These are phyloP conservation scores for Corticium candelabrum DNA, from an alignment of 37 sponge, comb jelly and placozoan species.

Conservation along the genomic window DNA sequence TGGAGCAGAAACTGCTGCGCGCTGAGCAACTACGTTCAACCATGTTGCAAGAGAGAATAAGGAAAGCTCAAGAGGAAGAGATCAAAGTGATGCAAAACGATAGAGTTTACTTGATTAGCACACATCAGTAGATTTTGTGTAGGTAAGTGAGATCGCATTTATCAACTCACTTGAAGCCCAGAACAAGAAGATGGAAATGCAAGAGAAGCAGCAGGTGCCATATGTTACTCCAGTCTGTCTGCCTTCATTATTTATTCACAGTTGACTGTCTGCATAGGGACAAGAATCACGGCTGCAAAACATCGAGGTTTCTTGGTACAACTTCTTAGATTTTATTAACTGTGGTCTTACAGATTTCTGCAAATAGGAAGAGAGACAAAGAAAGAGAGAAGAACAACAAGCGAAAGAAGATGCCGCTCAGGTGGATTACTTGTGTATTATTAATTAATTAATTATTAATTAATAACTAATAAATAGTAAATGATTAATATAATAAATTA, in stretches of 20 bases:
- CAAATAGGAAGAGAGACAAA: conserved; percentile 61
- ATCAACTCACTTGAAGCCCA: conserved; percentile 90
- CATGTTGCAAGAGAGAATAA: conserved; percentile 50
- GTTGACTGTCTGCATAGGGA: conserved; percentile 15
- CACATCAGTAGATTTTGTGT: not conserved
- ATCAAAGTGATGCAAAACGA: conserved; percentile 60
- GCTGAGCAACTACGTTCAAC: conserved; percentile 58
- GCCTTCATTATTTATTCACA: not conserved
- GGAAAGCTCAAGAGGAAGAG: conserved; percentile 86
- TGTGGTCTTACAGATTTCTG: not conserved
- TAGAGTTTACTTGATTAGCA: not conserved
- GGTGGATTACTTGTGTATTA: too few species aligned
- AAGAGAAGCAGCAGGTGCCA: conserved; percentile 48
- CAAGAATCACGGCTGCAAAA: conserved; percentile 61
- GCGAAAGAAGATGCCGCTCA: conserved; percentile 89
- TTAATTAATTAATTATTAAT: too few species aligned
- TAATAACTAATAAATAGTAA: too few species aligned
- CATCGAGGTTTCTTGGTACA: conserved; percentile 12
- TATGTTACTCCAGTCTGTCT: not conserved
- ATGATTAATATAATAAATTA: too few species aligned
- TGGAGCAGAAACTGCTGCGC: conserved; percentile 53
- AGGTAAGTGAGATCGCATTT: conserved; percentile 91
- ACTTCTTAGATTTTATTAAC: not conserved
- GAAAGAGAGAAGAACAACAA: conserved; percentile 61
- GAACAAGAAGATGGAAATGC: conserved; percentile 81